Evolutionary conservation across 1,140 invertebrate species (phyloP).

Genomic region (Bombus polaris): DNA sequence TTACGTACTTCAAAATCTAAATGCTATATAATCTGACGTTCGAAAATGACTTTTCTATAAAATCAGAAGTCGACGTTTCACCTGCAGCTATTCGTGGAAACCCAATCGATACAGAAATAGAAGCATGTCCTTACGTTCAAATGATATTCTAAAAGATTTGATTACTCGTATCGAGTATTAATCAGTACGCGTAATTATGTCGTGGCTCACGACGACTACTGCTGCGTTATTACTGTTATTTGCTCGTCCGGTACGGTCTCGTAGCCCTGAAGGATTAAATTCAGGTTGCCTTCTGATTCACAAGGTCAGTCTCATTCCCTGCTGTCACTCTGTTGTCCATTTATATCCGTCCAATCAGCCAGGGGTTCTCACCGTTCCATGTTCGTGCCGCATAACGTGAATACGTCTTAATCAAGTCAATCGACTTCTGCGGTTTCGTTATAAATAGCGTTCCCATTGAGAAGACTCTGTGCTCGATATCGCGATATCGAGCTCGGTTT

Average conservation of each 20-base stretch:
- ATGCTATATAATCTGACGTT: too few relatives aligned
- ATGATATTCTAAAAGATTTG: constrained; percentile 23
- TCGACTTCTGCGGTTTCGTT: constrained; percentile 18
- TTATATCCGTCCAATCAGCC: constrained; percentile 58
- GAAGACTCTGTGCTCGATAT: neutral
- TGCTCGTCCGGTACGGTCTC: constrained; percentile 61
- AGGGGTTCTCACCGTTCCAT: constrained; percentile 37
- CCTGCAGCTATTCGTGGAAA: neutral
- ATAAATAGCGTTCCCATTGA: constrained; percentile 20
- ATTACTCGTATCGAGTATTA: constrained; percentile 61
- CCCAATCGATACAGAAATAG: neutral
- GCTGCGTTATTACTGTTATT: constrained; percentile 65
- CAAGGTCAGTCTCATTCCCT: constrained; percentile 63
- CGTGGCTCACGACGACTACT: constrained; percentile 38
- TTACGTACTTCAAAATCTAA: too few relatives aligned
- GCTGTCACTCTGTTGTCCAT: constrained; percentile 65
- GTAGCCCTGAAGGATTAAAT: constrained; percentile 66
- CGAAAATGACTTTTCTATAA: too few relatives aligned
- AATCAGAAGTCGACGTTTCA: too few relatives aligned
- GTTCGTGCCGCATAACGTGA: neutral
- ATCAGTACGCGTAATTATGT: constrained; percentile 33
- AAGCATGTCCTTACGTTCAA: neutral
- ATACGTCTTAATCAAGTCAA: constrained; percentile 28
- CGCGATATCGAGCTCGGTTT: neutral
- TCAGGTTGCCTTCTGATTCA: constrained; percentile 66